Base-by-base conservation (phyloP, 2,888 invertebrate genomes). In the Parthenolecanium corni region DNA sequence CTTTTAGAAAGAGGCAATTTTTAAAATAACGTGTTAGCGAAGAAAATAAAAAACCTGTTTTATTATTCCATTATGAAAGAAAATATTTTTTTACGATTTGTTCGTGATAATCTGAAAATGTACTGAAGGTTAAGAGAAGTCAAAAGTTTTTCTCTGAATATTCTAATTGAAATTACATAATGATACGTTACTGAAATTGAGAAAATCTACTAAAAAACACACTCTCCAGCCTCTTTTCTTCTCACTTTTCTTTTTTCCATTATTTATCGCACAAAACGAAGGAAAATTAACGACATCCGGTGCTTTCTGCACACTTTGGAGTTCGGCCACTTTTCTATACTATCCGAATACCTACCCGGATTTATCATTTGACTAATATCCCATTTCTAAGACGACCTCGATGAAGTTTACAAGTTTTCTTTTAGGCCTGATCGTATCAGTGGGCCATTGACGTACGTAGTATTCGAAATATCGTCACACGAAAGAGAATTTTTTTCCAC, bases 211-310 rank as follows among this genome's bases (percentile, higher is more conserved):
- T 20, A 21, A 20, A 38, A 12, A 42, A 40, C 54, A 16, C n/a
- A 16, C 42, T 16, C 14, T 42, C 38, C 42, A 54, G 31, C 4
- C 31, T 4, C 9, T 31, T 31, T 31, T 31, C 31, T 31, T 31
- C 52, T 36, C 31, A 31, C 9, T 31, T 31, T 31, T 9, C 31
- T 9, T 6, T 31, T 31, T 31, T 31, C 31, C 31, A 52, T 52
- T 52, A 38, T 53, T 11, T 42, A 54, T 42, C 23, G 24, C 38
- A 25, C 20, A 42, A 23, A 25, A 46, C 23, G 42, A 46, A 31
- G 18, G n/a, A 25, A 46, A 49, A 57, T 57, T 57, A 57, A 57
- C 31, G 57, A 57, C 57, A 57, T 57, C 57, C 46, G 57, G 57
- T 57, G 16, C 25, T 24, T 40, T 52, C n/a, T 54, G 16, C 46